Evolutionary conservation across 1,140 invertebrate species (phyloP).

Genomic region (Eufriesea mexicana): DNA sequence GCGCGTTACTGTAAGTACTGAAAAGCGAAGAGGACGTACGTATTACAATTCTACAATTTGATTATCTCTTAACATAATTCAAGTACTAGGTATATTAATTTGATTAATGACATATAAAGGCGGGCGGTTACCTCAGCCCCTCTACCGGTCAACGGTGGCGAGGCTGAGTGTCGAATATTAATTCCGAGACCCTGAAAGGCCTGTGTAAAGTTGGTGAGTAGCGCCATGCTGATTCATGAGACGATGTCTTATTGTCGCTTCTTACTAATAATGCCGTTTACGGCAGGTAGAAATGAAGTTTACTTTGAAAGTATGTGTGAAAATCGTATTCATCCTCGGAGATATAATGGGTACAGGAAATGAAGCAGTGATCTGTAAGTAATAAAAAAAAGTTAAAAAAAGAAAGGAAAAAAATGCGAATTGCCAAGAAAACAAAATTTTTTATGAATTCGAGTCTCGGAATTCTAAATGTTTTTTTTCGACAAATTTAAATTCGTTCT

Average conservation of each 20-base stretch:
- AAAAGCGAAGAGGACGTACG: conserved; percentile 80
- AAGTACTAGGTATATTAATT: conserved; percentile 76
- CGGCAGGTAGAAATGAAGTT: conserved; percentile 71
- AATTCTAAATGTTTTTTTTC: not conserved
- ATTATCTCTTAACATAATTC: conserved; percentile 77
- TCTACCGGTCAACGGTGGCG: conserved; percentile 68
- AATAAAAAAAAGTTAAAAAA: conserved; percentile 53
- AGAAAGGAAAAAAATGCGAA: conserved; percentile 61
- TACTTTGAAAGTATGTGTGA: conserved; percentile 79
- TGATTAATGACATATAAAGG: conserved; percentile 66
- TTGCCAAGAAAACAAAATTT: conserved; percentile 71
- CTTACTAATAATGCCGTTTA: conserved; percentile 71
- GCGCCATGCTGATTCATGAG: conserved; percentile 72
- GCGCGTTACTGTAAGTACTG: conserved; percentile 83
- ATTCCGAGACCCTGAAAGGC: conserved; percentile 74
- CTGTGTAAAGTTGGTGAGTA: conserved; percentile 80
- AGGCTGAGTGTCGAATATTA: conserved; percentile 68
- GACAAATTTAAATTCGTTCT: not conserved
- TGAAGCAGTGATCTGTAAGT: conserved; percentile 78
- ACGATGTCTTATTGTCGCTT: conserved; percentile 71
- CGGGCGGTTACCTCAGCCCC: conserved; percentile 64
- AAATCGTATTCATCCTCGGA: conserved; percentile 68
- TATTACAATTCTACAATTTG: conserved; percentile 76
- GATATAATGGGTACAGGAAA: conserved; percentile 71
- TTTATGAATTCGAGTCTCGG: not conserved